phyloP scores from a whole-genome alignment of 1,140 invertebrate species.

The Macrobrachium rosenbergii region DNA sequence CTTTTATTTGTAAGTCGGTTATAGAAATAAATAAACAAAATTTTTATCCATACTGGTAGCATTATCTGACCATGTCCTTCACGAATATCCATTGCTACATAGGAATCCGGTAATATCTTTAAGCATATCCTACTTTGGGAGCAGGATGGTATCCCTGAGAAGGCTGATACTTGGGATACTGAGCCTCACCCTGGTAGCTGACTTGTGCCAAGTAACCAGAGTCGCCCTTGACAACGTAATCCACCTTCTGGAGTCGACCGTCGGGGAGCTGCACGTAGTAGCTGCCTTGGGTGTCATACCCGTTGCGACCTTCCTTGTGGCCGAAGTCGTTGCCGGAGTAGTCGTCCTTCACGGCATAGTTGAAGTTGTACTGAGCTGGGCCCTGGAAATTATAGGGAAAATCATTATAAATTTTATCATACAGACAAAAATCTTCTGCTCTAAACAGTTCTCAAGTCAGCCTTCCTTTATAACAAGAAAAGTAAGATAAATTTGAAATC shows the following conservation, averaged over 20 bases:
- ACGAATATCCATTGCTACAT: too few relatives aligned
- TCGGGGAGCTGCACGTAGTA: slow-evolving; percentile 43
- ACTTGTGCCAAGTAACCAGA: slow-evolving; percentile 47
- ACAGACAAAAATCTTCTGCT: not conserved
- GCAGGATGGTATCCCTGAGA: too few relatives aligned
- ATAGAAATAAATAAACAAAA: too few relatives aligned
- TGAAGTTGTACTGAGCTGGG: slow-evolving; percentile 40
- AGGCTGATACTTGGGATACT: slow-evolving; percentile 34
- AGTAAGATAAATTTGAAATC: too few relatives aligned
- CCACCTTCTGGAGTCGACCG: slow-evolving; percentile 38
- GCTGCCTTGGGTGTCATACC: slow-evolving; percentile 34
- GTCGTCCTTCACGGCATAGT: slow-evolving; percentile 39
- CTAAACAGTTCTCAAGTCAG: too few relatives aligned
- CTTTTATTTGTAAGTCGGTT: too few relatives aligned
- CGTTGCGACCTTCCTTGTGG: slow-evolving; percentile 32
- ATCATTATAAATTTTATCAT: too few relatives aligned
- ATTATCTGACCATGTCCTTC: not conserved
- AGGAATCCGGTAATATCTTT: not conserved
- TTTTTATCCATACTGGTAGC: too few relatives aligned
- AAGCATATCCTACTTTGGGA: too few relatives aligned
- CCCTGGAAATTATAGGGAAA: not conserved
- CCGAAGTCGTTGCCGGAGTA: slow-evolving; percentile 42
- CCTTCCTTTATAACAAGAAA: not conserved
- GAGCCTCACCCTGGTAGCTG: slow-evolving; percentile 27
- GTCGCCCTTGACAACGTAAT: slow-evolving; percentile 34